phyloP scores from a whole-genome alignment of 2,113 vertebrate species.

The Elachura formosa region DNA sequence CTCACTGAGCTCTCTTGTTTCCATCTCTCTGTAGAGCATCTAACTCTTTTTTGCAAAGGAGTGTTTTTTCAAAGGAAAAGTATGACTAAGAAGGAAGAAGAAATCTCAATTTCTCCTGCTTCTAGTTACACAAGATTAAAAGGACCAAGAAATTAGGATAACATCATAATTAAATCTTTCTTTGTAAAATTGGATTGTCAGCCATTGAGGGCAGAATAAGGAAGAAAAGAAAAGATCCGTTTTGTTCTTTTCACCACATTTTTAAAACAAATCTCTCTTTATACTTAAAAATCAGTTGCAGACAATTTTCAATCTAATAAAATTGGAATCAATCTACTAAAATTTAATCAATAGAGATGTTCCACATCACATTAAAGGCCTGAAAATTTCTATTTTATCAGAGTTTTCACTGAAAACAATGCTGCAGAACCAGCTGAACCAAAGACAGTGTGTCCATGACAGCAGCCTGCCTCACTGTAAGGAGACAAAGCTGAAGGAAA shows the following conservation, averaged over 20 bases:
- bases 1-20: background rate
- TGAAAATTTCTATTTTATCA: background rate
- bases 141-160: background rate
- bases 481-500: background rate
- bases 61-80: background rate
- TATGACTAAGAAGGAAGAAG: background rate
- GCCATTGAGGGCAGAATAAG: background rate
- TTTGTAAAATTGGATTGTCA: background rate
- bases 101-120: background rate
- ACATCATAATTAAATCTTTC: background rate
- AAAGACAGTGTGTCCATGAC: background rate
- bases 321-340: background rate
- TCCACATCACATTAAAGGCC: background rate
- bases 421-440: background rate
- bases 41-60: background rate
- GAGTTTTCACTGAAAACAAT: background rate
- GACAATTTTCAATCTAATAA: background rate
- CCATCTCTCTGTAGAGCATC: background rate
- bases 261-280: background rate
- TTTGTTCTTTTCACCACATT: background rate
- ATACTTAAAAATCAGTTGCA: background rate
- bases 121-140: background rate
- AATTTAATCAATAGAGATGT: background rate
- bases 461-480: background rate
- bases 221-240: background rate